Evolutionary conservation across 2,113 vertebrate species (phyloP).

Genomic region (Erythrocebus patas): DNA sequence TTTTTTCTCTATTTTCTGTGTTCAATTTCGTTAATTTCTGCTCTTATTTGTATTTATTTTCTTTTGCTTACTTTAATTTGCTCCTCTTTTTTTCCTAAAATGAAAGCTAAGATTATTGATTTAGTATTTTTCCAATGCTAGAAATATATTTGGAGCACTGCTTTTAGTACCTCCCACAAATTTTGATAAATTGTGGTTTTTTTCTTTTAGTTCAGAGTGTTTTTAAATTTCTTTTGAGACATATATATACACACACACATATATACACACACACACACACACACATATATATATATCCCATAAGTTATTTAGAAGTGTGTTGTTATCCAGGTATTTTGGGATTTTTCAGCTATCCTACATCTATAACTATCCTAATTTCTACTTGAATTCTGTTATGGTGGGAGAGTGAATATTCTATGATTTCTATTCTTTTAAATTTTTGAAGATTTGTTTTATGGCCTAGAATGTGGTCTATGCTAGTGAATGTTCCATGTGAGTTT

Average conservation of each 20-base stretch:
- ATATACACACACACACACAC: too few species aligned
- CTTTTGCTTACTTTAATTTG: neutral
- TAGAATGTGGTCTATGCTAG: neutral
- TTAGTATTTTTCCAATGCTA: neutral
- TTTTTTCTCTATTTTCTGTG: neutral
- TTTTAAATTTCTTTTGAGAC: neutral
- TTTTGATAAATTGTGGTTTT: neutral
- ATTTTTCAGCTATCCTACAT: neutral
- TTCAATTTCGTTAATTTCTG: neutral
- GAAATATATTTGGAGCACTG: neutral
- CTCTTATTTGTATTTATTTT: neutral
- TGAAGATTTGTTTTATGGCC: neutral
- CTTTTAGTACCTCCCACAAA: neutral
- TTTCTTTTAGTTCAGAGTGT: neutral
- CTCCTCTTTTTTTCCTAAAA: neutral
- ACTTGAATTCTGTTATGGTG: neutral
- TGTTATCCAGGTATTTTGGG: neutral
- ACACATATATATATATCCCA: neutral
- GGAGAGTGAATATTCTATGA: neutral
- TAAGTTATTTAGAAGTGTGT: neutral
- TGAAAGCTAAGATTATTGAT: neutral
- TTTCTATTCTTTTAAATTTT: neutral
- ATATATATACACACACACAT: neutral
- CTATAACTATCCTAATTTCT: neutral
- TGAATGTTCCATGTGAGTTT: neutral